These are phyloP conservation scores for Apotomis betuletana DNA, from an alignment of 2,888 invertebrate species.

Conservation along the genomic window DNA sequence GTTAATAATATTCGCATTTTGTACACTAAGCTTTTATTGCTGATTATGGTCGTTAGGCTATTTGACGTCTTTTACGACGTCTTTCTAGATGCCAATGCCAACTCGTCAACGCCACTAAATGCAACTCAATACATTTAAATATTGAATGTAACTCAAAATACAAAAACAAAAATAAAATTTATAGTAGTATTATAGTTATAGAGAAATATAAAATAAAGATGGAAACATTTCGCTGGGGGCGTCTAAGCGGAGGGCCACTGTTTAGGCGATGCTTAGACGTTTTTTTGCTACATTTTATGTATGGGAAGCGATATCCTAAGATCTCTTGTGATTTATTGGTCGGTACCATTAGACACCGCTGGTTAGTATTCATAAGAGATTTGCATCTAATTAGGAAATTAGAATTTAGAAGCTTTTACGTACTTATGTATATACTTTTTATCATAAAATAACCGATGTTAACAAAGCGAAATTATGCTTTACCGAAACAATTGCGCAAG, in stretches of 20 bases:
- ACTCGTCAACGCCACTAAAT: no score
- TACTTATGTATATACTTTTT: background rate
- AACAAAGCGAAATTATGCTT: no score
- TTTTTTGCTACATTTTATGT: slow-evolving; percentile 57
- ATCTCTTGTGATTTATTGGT: slow-evolving; percentile 75
- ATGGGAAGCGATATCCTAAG: slow-evolving; percentile 66
- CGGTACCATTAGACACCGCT: slow-evolving; percentile 64
- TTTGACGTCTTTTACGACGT: no score
- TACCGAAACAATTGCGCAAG: no score
- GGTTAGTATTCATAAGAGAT: slow-evolving; percentile 76
- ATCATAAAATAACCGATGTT: background rate
- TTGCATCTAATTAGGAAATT: slow-evolving; percentile 70
- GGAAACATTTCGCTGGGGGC: slow-evolving; percentile 68
- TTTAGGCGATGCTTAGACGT: slow-evolving; percentile 66
- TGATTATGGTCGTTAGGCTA: no score
- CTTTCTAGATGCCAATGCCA: no score
- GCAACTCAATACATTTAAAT: no score
- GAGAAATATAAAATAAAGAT: slow-evolving; percentile 65
- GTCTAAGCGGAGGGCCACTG: slow-evolving; percentile 75
- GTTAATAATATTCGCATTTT: no score
- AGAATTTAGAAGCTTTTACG: slow-evolving; percentile 3
- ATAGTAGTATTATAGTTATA: slow-evolving; percentile 51
- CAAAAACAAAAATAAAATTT: no score
- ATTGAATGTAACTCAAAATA: no score
- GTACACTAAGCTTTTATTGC: no score